These are phyloP conservation scores for Caenorhabditis remanei DNA, from an alignment of 1,140 invertebrate species.

Conservation along the genomic window DNA sequence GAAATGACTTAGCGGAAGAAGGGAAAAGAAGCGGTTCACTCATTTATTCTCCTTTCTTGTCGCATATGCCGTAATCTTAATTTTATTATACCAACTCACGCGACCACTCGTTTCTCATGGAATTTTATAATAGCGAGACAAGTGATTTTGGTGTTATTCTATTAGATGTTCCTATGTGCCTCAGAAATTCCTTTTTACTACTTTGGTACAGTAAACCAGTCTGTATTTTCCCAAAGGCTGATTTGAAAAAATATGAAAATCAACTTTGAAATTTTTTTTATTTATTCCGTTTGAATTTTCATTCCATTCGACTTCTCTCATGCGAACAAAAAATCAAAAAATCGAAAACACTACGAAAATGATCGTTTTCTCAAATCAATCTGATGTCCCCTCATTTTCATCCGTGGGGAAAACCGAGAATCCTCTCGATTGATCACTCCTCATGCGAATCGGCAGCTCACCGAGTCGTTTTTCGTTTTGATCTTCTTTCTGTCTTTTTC, in stretches of 20 bases:
- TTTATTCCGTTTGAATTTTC: no score
- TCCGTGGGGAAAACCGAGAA: neutral
- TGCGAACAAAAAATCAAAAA: neutral
- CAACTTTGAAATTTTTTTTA: no score
- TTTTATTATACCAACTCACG: constrained; percentile 49
- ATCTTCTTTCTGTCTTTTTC: constrained; percentile 36
- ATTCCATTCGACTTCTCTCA: no score
- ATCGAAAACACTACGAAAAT: neutral
- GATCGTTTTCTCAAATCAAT: constrained; percentile 22
- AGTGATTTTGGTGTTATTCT: neutral
- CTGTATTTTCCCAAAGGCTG: no score
- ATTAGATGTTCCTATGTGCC: no score
- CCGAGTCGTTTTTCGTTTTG: constrained; percentile 52
- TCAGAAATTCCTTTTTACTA: no score
- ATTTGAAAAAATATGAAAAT: no score
- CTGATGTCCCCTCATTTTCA: neutral
- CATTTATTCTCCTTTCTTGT: constrained; percentile 39
- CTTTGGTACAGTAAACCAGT: no score
- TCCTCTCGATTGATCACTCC: constrained; percentile 36
- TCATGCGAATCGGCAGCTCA: constrained; percentile 48
- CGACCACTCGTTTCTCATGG: constrained; percentile 7
- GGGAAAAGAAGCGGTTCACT: constrained; percentile 12
- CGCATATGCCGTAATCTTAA: constrained; percentile 49
- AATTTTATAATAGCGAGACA: constrained; percentile 17
- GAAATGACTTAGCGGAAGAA: constrained; percentile 36